phyloP scores from a whole-genome alignment of 2,113 vertebrate species.

The Leptobrachium ailaonicum region DNA sequence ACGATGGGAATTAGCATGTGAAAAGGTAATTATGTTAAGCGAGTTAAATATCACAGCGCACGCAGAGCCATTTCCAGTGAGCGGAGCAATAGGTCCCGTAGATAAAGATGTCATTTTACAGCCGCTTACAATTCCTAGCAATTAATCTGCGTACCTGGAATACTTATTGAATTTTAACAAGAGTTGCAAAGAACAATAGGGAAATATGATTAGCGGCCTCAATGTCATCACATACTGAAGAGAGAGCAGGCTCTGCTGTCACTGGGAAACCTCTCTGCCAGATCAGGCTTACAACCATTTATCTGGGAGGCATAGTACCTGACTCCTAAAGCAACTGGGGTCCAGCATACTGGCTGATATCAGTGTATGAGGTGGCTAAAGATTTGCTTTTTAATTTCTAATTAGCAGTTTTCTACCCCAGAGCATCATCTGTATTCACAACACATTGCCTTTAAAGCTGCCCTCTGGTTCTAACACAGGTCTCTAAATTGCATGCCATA shows the following conservation, averaged over 20 bases:
- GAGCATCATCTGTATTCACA: too few species aligned
- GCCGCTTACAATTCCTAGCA: constrained; percentile 13
- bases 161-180: constrained; percentile 18
- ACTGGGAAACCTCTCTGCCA: background rate
- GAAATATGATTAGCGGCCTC: constrained; percentile 11
- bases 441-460: too few species aligned
- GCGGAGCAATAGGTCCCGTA: constrained; percentile 13
- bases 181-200: background rate
- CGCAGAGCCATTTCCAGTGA: constrained; percentile 6
- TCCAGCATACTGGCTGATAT: too few species aligned
- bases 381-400: too few species aligned
- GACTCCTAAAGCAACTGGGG: too few species aligned
- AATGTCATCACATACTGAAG: background rate
- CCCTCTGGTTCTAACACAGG: too few species aligned
- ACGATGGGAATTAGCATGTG: constrained; percentile 29
- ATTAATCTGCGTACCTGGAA: constrained; percentile 28
- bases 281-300: background rate
- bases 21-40: constrained; percentile 40
- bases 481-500: too few species aligned
- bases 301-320: too few species aligned
- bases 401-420: too few species aligned
- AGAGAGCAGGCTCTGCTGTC: background rate
- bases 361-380: too few species aligned
- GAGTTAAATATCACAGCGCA: constrained; percentile 30
- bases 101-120: constrained; percentile 24